Evolutionary conservation across 2,113 vertebrate genomes (phyloP), one percentile per base, ranked within the genome.

Genomic region (Crotalus tigris): DNA sequence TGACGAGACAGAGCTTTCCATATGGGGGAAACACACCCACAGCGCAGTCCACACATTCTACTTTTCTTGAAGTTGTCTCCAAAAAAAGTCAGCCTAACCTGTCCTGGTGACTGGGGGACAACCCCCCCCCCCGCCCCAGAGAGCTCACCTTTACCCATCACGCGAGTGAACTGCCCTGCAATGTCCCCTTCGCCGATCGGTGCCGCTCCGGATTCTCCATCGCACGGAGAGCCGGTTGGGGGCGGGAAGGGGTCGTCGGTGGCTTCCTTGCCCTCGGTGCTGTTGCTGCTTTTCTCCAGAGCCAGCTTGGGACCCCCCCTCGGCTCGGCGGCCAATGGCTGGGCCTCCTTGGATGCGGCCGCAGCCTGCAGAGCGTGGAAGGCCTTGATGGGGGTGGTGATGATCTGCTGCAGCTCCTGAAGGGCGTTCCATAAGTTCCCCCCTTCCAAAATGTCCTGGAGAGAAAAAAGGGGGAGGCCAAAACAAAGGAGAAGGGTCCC

Each of bases 321-420:
- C 26, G 93, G 94, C 90, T 97, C 96, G 26, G 90, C 93, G 64
- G 81, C 89, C 88, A 95, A 91, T 69, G 93, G 93, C 12, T 87
- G 94, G 51, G 96, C 95, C 1, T 96, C 87, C 0, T 95, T 69
- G 0, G 95, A 33, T 0, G 93, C 93, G n/a, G 95, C 93, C 5
- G 91, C 94, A 12, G 97, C 96, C 93, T 97, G 98, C 91, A 97
- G 97, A 39, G 97, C 96, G 93, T 96, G 97, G 96, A 98, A 99
- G 93, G 97, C 98, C 94, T 99, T 99, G 96, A 99, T 99, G 93
- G 99, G 99, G 0, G 99, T 99, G 95, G 98, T 98, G 95, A 99
- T 98, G 92, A 99, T 98, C 96, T 99, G 99, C 95, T 99, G 99
- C 46, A 99, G 98, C 94, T 99, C 99, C 96, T 99, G 98, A 49